Evolutionary conservation across 1,140 invertebrate genomes (phyloP), one percentile per base, ranked within the genome.

Genomic region (Muscidifurax raptorellus): DNA sequence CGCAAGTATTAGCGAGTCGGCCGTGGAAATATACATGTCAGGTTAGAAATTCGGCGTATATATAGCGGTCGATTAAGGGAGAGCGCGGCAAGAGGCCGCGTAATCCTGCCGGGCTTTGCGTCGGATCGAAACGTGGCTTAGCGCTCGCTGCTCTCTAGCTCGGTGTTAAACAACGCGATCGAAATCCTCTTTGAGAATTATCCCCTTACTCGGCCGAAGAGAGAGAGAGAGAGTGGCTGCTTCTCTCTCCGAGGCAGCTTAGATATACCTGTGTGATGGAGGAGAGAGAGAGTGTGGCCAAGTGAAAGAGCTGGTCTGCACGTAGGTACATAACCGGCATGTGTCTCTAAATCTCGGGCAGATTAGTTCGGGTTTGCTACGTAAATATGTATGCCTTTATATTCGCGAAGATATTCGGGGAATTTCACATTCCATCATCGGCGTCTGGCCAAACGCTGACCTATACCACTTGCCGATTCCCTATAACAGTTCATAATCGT

Each of bases 111-210:
- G 75, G 47, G 47, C 30, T 82, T 75, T 32, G 28, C 40, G 32
- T 72, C 15, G 69, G 69, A 72, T 72, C 69, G 44, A 30, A 72
- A 22, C 18, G 40, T 74, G n/a, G 74, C 81, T 83, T 83, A 83
- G 72, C 30, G 18, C 67, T 71, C 67, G 67, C 10, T 6, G 15
- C 22, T 32, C 40, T 6, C 2, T 9, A n/a, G 36, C 66, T 1
- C 72, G 27, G 27, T 83, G 81, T 83, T 77, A 40, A 76, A 76
- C 80, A 82, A 47, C 59, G 75, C 44, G 44, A 83, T 83, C 75
- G 75, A 83, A 83, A 83, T 83, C 75, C 82, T 83, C 82, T 77
- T 78, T 69, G 64, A 71, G 74, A 83, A 78, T 83, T 78, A 83
- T 69, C 44, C 59, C 81, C 32, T 59, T 59, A 22, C 5, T 59